phyloP scores from a whole-genome alignment of 2,113 vertebrate genomes.

The Coptodon bakossiorum region DNA sequence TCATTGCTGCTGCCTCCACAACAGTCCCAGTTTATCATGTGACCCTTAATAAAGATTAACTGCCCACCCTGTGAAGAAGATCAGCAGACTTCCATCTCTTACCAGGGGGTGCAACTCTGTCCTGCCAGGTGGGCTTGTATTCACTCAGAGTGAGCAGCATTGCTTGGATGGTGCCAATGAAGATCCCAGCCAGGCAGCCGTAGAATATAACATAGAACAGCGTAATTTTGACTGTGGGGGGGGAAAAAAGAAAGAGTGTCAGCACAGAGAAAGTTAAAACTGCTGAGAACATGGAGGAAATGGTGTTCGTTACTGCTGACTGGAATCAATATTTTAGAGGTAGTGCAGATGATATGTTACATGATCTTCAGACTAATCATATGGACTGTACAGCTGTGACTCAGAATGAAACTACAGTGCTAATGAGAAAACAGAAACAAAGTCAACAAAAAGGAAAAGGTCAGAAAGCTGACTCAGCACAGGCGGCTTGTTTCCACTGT shows the following conservation, averaged over 20 bases:
- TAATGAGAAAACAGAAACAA: neutral
- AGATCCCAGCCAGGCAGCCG: constrained; percentile 91
- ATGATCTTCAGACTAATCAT: neutral
- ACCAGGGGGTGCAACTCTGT: constrained; percentile 94
- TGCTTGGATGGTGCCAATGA: constrained; percentile 95
- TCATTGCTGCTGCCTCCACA: neutral
- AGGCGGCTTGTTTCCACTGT: neutral
- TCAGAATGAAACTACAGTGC: neutral
- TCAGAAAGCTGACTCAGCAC: neutral
- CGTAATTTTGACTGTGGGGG: constrained; percentile 84
- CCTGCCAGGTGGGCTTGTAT: constrained; percentile 95
- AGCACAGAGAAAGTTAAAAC: neutral
- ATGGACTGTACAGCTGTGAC: neutral
- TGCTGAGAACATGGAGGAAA: neutral
- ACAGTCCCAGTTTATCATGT: neutral
- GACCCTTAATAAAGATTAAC: neutral
- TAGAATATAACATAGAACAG: constrained; percentile 94
- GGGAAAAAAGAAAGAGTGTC: neutral
- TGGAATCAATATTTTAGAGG: neutral
- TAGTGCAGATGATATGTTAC: neutral
- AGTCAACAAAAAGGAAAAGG: neutral
- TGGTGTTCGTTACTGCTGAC: neutral
- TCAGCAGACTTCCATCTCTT: constrained; percentile 32
- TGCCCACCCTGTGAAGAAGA: neutral
- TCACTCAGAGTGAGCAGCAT: constrained; percentile 88